Evolutionary conservation across 2,888 invertebrate genomes (phyloP), one percentile per base, ranked within the genome.

Genomic region (Oxycera nigricornis): DNA sequence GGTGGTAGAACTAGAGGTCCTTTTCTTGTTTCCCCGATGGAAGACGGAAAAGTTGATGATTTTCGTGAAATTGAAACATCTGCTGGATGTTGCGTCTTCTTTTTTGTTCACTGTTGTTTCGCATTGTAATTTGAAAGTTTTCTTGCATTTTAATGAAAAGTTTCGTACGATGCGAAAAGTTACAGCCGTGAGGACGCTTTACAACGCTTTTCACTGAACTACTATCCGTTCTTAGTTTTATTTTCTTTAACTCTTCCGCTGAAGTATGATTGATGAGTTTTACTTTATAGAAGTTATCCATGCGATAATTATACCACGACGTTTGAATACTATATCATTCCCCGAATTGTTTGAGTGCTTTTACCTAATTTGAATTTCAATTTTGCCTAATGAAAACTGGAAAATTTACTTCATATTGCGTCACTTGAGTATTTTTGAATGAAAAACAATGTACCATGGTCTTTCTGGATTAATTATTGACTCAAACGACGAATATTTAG

Each of bases 11-110:
- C n/a, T n/a, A 24, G 22, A 22, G 52, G 17, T 55, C 24, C 52
- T 6, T 55, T 2, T 20, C 22, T 20, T 22, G 52, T 35, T 35
- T 62, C 35, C 2, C 11, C 11, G 35, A 14, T 46, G 46, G 46
- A 14, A 62, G 35, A 62, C 35, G 62, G 62, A 62, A 62, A 62
- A 62, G 62, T 62, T 62, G 62, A 62, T 62, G 17, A 62, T 62
- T 62, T 62, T 62, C 62, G 17, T 55, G 35, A 62, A 62, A 62
- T 35, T 62, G 14, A 31, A 62, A 20, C 62, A 62, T 62, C 62
- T 62, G 62, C 17, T 62, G 35, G 30, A 11, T 24, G 20, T 22
- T 28, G 11, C 30, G 6, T 30, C 6, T 28, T 28, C 35, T 31
- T 17, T 62, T 9, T 20, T 31, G 62, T n/a, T 31, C 35, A 9